Evolutionary conservation across 2,797 vertebrate species (phyloP), one percentile per base, ranked within the genome.

Genomic region (Myotis myotis): DNA sequence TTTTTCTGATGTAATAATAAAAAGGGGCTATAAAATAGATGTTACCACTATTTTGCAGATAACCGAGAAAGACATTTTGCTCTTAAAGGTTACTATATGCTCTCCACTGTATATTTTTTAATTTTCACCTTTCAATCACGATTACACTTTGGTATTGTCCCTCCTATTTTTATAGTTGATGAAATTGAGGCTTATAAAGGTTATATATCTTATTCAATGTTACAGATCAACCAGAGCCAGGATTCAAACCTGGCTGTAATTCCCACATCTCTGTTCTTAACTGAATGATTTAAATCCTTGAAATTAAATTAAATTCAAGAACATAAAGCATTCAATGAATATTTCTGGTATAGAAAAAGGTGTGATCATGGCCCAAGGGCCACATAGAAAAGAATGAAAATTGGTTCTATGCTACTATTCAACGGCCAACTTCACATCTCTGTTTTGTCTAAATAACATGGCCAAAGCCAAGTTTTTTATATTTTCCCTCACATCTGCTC

Each of bases 261-360:
- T 91, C 20, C 13, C 55, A 41, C 20, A 71, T 80, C 74, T 85
- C 0, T 53, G 28, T 53, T 79, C 41, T 93, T 92, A 91, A 60
- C 12, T 17, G 22, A 84, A 84, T 93, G 20, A 87, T 25, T 95
- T 68, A 80, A 82, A 75, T 51, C 70, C 30, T 51, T 80, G 16
- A 84, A 91, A 93, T 79, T 64, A 93, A 81, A 70, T 84, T 70
- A 91, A n/a, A 15, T 49, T 72, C 25, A 94, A 87, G 19, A 57
- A n/a, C 36, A 83, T 87, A 85, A 94, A 89, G 66, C n/a, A 85
- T 41, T 78, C 78, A 74, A 20, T 49, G 78, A 55, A 64, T 81
- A 82, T 53, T 84, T 92, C 44, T 74, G 78, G 19, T 38, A 22
- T 41, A 66, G 19, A 28, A 78, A 60, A 93, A 91, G 23, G 22